Evolutionary conservation across 2,113 vertebrate species (phyloP).

Genomic region (Sapayoa aenigma): DNA sequence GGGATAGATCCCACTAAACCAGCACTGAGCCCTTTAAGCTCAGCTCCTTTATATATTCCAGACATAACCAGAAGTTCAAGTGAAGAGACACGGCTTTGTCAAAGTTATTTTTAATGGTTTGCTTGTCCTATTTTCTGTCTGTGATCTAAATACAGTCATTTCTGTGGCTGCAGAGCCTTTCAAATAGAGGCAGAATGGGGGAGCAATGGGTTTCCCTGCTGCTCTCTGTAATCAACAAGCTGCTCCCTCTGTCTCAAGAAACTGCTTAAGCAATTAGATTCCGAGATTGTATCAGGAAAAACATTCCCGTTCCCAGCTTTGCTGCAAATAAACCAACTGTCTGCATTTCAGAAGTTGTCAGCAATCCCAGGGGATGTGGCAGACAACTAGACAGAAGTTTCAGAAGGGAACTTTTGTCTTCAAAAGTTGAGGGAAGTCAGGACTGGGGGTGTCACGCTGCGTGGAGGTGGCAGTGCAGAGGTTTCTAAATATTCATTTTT

Average conservation of each 20-base stretch:
- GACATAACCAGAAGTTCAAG: background rate
- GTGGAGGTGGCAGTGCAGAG: no score
- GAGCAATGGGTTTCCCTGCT: conserved; percentile 11
- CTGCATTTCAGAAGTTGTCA: background rate
- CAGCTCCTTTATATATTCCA: background rate
- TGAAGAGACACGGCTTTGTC: background rate
- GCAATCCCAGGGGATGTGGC: background rate
- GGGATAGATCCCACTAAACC: background rate
- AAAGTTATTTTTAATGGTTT: conserved; percentile 3
- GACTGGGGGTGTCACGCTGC: background rate
- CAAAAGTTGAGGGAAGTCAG: background rate
- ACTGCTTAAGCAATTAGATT: conserved; percentile 18
- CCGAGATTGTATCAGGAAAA: conserved; percentile 12
- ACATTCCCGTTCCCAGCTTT: background rate
- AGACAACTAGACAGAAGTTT: background rate
- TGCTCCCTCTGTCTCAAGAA: background rate
- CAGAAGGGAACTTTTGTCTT: background rate
- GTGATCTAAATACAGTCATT: background rate
- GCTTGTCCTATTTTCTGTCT: background rate
- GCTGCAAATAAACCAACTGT: conserved; percentile 29
- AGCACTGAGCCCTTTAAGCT: background rate
- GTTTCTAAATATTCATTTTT: background rate
- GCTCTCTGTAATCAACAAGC: background rate
- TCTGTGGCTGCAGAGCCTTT: background rate
- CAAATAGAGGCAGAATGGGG: background rate